phyloP scores from a whole-genome alignment of 64 coral and sea anemone genomes.

The Montipora foliosa region DNA sequence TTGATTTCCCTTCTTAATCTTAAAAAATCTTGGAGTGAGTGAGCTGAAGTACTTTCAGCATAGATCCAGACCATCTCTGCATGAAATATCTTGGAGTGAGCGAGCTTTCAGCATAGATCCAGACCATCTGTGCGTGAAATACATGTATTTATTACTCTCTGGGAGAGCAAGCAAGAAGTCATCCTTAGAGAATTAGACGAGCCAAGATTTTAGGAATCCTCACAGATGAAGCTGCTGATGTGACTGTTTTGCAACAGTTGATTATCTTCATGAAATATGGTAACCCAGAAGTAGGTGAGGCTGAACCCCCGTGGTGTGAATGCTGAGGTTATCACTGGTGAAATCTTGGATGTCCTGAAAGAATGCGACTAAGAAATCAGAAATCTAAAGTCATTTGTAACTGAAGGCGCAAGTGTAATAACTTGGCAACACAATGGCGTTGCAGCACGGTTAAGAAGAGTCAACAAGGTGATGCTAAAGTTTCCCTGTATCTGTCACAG shows the following conservation, averaged over 20 bases:
- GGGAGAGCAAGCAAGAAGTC: neutral
- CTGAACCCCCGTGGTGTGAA: constrained; percentile 47
- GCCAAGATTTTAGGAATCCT: constrained; percentile 27
- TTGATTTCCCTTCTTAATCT: too few relatives aligned
- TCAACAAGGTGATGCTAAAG: constrained; percentile 73
- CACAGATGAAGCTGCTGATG: constrained; percentile 20
- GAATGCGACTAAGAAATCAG: neutral
- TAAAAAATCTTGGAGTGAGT: too few relatives aligned
- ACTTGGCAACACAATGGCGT: neutral
- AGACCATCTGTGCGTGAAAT: constrained; percentile 28
- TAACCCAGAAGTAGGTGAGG: constrained; percentile 47
- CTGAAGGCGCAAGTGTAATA: neutral
- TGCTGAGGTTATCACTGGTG: constrained; percentile 35
- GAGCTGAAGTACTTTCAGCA: constrained; percentile 30
- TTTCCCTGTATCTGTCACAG: constrained; percentile 70
- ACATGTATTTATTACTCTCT: neutral
- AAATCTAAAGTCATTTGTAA: neutral
- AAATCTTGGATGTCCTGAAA: neutral
- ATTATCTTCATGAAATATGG: constrained; percentile 49
- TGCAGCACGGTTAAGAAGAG: constrained; percentile 48
- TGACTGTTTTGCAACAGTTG: neutral
- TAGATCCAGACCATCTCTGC: too few relatives aligned
- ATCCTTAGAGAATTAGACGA: constrained; percentile 16
- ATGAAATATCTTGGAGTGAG: too few relatives aligned
- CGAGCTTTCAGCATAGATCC: constrained; percentile 22